phyloP scores from a whole-genome alignment of 2,113 vertebrate genomes.

The Engraulis encrasicolus region DNA sequence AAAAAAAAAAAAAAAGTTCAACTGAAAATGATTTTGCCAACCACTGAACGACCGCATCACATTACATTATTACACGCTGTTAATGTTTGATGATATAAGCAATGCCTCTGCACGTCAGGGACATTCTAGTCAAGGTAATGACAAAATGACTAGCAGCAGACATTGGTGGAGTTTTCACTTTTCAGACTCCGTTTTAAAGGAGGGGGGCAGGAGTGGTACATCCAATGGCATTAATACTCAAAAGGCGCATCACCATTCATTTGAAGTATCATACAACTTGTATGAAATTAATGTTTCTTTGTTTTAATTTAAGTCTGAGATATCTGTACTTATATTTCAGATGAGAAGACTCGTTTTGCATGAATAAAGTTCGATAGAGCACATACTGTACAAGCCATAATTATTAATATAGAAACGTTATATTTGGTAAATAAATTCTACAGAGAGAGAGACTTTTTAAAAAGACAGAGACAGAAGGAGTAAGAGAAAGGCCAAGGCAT shows the following conservation, averaged over 20 bases:
- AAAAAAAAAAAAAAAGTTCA: background rate
- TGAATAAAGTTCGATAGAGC: background rate
- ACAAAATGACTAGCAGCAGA: background rate
- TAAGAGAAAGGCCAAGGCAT: background rate
- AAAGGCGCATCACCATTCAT: background rate
- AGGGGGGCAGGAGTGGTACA: background rate
- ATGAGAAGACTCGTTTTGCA: background rate
- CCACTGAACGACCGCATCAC: background rate
- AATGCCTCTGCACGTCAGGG: background rate
- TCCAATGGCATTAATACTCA: background rate
- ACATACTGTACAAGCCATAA: background rate
- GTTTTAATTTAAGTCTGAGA: background rate
- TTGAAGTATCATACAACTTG: background rate
- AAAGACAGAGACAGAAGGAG: background rate
- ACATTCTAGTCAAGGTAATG: background rate
- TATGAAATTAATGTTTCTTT: background rate
- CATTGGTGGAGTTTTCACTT: background rate
- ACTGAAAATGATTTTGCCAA: slow-evolving; percentile 8
- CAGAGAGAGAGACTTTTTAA: background rate
- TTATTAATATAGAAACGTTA: background rate
- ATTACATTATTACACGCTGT: background rate
- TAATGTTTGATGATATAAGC: background rate
- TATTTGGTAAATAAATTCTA: background rate
- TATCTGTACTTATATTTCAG: background rate
- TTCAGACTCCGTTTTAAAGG: background rate